Evolutionary conservation across 1,140 invertebrate species (phyloP), one percentile per base, ranked within the genome.

Genomic region (Aphelenchoides besseyi): DNA sequence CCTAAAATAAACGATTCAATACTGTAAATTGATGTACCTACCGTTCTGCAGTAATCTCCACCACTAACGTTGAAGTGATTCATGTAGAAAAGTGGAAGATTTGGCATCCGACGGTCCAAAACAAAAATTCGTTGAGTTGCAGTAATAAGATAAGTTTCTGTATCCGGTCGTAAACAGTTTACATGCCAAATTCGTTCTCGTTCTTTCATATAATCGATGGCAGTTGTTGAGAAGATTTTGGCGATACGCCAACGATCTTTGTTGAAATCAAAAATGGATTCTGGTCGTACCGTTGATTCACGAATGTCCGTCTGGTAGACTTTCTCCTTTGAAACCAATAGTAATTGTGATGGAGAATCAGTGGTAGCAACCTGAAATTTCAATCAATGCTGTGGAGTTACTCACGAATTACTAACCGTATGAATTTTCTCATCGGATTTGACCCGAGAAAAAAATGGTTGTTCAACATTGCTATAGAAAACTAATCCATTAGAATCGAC

Each of bases 31-130:
- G n/a, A 23, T n/a, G 16, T 18, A 1, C 63, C 12, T 12, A 66
- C 63, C 30, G 36, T 66, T n/a, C 12, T 26, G 9, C 9, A 18
- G 36, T 30, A 41, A n/a, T 66, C 63, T 1, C 63, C 63, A n/a
- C 63, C 63, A 53, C 30, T 41, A 18, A 66, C 12, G 30, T 53
- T 32, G 63, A 66, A 66, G 36, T 66, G 63, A 8, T 37, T 66
- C 32, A 35, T 66, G 36, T 18, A 66, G 36, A 66, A 18, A 26
- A 66, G 32, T 23, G 63, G 30, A 23, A 33, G 30, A 29, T 32
- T 32, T 18, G 63, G 63, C 63, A 66, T 66, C 30, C 63, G 63
- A 23, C 63, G 30, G 29, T 66, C 63, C n/a, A 66, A 53, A n/a
- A 37, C 63, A 8, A 36, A 37, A 28, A 66, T 37, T 32, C 36